Percentiles rank a stretch among this genome's conserved stretches.
Conservation (phyloP, 2,113 vertebrate species). For the Petromus typicus region DNA sequence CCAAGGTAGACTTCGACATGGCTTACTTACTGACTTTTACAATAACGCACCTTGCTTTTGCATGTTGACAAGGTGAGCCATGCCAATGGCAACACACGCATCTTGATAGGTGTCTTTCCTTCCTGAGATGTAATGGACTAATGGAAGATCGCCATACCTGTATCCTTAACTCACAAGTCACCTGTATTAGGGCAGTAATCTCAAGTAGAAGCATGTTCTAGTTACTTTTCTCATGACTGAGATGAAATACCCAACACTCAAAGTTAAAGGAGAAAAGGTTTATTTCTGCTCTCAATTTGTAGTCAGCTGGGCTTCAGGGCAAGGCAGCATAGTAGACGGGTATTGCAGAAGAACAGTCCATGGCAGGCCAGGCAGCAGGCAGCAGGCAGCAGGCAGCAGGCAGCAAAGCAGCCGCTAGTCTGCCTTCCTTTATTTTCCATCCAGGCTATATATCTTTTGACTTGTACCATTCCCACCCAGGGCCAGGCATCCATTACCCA, state of each 20-base stretch:
- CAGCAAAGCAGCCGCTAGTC: not conserved
- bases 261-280: not conserved
- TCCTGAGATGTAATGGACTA: not conserved
- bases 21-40: not conserved
- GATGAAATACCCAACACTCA: not conserved
- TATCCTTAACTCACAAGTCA: not conserved
- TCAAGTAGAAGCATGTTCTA: not conserved
- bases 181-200: not conserved
- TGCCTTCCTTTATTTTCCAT: not conserved
- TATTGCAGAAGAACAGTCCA: not conserved
- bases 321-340: not conserved
- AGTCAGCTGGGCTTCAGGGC: not conserved
- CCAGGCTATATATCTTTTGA: no score
- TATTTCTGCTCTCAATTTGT: not conserved
- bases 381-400: not conserved
- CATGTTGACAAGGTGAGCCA: not conserved
- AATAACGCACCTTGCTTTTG: not conserved
- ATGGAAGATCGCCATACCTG: accelerated
- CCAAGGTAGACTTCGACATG: not conserved
- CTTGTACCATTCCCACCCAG: not conserved
- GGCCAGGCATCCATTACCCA: not conserved
- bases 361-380: not conserved
- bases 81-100: not conserved
- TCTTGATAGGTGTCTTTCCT: not conserved
- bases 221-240: not conserved